Evolutionary conservation across 2,797 vertebrate species (phyloP).

Genomic region (Danio albolineatus): DNA sequence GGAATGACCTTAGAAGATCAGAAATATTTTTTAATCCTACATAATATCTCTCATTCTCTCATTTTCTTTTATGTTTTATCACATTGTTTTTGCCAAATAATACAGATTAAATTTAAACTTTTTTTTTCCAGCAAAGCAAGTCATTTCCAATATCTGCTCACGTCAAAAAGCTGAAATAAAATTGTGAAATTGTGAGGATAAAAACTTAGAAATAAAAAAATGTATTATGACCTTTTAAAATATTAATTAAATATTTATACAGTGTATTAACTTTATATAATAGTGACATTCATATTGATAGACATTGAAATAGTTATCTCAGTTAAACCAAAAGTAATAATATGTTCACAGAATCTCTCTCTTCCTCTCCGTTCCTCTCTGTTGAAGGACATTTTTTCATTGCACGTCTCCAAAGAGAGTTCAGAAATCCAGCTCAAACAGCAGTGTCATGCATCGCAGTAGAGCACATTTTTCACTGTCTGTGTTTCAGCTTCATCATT

Average conservation of each 20-base stretch:
- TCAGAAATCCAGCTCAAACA: neutral
- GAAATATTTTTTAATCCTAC: too few relatives aligned
- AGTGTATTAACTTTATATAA: neutral
- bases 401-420: neutral
- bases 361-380: neutral
- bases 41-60: too few relatives aligned
- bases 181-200: neutral
- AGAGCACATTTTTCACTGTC: neutral
- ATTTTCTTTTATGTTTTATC: too few relatives aligned
- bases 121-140: neutral
- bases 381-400: slow-evolving; percentile 1
- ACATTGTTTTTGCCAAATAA: too few relatives aligned
- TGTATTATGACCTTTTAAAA: neutral
- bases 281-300: neutral
- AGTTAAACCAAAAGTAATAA: neutral
- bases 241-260: neutral
- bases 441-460: neutral
- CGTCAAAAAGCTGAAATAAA: neutral
- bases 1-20: too few relatives aligned
- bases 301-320: neutral
- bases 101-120: too few relatives aligned
- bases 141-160: neutral
- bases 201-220: neutral
- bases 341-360: neutral
- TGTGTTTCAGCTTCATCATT: slow-evolving; percentile 18